phyloP scores from a whole-genome alignment of 2,797 vertebrate genomes.

The Eurystomus glaucurus region DNA sequence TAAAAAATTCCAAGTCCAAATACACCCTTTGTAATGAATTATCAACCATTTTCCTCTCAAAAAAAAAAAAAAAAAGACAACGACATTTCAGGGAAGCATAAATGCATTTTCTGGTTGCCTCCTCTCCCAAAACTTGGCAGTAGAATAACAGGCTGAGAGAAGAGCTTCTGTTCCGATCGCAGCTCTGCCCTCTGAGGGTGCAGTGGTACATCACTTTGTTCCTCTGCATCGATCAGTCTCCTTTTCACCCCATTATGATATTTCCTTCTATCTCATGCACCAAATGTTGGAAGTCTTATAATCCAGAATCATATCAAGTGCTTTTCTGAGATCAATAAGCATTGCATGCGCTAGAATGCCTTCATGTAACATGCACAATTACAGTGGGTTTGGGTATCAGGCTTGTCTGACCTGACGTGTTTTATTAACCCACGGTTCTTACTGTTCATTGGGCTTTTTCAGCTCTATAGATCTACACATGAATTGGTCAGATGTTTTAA shows the following conservation, averaged over 20 bases:
- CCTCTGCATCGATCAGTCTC: not conserved
- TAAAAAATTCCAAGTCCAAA: not conserved
- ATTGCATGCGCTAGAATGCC: not conserved
- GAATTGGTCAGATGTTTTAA: not conserved
- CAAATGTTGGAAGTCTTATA: not conserved
- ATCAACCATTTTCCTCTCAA: not conserved
- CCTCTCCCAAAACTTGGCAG: not conserved
- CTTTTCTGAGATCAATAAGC: conserved; percentile 42
- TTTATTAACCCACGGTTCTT: not conserved
- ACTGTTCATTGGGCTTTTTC: not conserved
- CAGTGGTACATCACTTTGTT: not conserved
- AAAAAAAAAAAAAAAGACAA: not conserved
- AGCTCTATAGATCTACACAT: not conserved
- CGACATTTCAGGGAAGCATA: not conserved
- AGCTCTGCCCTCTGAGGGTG: not conserved
- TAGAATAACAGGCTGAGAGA: not conserved
- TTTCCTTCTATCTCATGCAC: not conserved
- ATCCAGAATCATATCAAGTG: not conserved
- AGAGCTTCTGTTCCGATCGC: not conserved
- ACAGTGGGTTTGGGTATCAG: not conserved
- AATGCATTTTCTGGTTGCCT: not conserved
- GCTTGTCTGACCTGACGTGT: not conserved
- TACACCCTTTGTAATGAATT: not conserved
- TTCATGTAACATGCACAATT: not conserved
- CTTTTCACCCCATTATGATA: not conserved